Conservation (phyloP, 2,888 invertebrate species). For the Thalpophila matura region DNA sequence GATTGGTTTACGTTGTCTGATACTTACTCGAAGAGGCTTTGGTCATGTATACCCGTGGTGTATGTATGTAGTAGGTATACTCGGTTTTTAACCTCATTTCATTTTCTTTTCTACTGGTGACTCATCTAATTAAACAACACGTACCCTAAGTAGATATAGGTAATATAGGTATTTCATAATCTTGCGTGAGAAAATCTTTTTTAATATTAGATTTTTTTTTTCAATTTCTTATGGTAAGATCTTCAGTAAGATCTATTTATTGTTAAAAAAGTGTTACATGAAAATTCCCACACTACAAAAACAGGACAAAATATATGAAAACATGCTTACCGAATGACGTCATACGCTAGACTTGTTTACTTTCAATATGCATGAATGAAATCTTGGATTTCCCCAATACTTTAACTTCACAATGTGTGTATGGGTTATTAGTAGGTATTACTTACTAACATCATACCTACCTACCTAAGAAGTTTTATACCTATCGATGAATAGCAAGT, state of each 20-base stretch:
- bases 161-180: conserved; percentile 51
- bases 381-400: conserved; percentile 78
- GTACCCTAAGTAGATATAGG: conserved; percentile 23
- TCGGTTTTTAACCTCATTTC: conserved; percentile 47
- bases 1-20: conserved; percentile 41
- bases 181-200: conserved; percentile 46
- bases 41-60: conserved; percentile 64
- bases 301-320: conserved; percentile 54
- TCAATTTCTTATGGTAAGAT: not conserved
- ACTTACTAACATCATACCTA: conserved; percentile 19
- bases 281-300: conserved; percentile 35
- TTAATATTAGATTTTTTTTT: not conserved
- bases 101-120: conserved; percentile 50
- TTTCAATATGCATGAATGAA: conserved; percentile 82
- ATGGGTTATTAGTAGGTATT: too few species aligned
- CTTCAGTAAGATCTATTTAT: too few species aligned
- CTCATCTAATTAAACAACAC: conserved; percentile 38
- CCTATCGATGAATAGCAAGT: not conserved
- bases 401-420: conserved; percentile 22
- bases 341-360: conserved; percentile 76
- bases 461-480: conserved; percentile 15
- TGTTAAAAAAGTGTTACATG: not conserved
- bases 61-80: conserved; percentile 47
- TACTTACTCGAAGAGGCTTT: conserved; percentile 42
- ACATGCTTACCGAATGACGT: conserved; percentile 52